Conservation (phyloP, 1,140 invertebrate species). For the Panagrolaimus sp. region DNA sequence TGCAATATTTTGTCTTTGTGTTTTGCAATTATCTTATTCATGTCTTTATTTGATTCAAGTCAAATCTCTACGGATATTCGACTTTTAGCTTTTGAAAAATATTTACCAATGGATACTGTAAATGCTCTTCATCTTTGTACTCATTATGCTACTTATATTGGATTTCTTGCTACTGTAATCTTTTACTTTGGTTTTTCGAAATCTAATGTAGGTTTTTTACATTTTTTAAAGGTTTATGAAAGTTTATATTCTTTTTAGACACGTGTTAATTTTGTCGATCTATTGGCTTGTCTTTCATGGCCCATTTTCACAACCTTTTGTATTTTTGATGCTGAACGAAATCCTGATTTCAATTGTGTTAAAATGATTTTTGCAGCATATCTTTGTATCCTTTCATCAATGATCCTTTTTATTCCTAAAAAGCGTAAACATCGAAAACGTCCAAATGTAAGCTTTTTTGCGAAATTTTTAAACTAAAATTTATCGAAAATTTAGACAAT, state of each 20-base stretch:
- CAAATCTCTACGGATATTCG: too few species aligned
- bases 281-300: not conserved
- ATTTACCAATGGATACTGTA: too few species aligned
- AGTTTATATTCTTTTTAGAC: not conserved
- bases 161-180: too few species aligned
- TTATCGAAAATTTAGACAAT: not conserved
- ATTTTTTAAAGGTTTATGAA: too few species aligned
- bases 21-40: not conserved
- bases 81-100: too few species aligned
- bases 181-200: too few species aligned
- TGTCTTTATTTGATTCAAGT: slow-evolving; percentile 7
- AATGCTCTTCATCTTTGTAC: too few species aligned
- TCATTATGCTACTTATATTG: too few species aligned
- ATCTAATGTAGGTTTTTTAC: too few species aligned
- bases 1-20: not conserved
- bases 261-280: not conserved
- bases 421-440: slow-evolving; percentile 1
- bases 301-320: slow-evolving; percentile 1
- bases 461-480: too few species aligned
- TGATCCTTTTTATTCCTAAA: not conserved
- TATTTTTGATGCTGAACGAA: not conserved
- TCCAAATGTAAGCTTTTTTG: not conserved
- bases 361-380: not conserved
- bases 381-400: not conserved
- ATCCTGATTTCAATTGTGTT: not conserved